Evolutionary conservation across 2,888 invertebrate genomes (phyloP).

Genomic region (Chydorus sphaericus): DNA sequence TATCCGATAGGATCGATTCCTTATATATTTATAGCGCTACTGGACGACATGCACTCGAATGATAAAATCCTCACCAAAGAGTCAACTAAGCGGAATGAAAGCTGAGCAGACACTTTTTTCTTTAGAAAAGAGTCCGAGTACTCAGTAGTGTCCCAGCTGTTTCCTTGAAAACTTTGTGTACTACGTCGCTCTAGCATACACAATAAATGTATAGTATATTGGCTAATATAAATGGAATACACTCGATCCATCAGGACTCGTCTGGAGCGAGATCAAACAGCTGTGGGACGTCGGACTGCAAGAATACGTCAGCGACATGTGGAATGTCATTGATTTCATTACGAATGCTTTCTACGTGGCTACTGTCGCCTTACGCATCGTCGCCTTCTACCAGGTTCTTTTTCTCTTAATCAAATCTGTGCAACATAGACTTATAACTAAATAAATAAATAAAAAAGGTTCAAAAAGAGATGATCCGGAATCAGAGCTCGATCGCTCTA

Average conservation of each 20-base stretch:
- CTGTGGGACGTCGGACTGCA: constrained; percentile 94
- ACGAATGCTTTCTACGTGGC: constrained; percentile 96
- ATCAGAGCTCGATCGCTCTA: constrained; percentile 31
- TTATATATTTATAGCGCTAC: no score
- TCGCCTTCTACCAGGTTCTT: constrained; percentile 80
- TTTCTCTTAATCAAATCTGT: background rate
- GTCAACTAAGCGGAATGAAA: no score
- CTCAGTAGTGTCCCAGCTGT: no score
- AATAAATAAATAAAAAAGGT: constrained; percentile 35
- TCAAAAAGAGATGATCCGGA: constrained; percentile 45
- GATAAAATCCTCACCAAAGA: no score
- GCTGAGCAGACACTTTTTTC: no score
- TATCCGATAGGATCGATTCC: no score
- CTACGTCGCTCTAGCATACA: no score
- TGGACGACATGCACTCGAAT: no score
- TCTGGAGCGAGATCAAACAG: constrained; percentile 99
- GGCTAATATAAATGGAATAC: background rate
- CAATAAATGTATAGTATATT: no score
- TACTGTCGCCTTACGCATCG: constrained; percentile 82
- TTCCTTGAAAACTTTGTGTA: no score
- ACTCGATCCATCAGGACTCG: constrained; percentile 51
- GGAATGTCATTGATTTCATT: constrained; percentile 98
- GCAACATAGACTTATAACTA: constrained; percentile 17
- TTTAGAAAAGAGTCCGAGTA: no score
- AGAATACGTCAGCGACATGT: constrained; percentile 96